Conservation (phyloP, 2,888 invertebrate species). For the Synergus itoensis region DNA sequence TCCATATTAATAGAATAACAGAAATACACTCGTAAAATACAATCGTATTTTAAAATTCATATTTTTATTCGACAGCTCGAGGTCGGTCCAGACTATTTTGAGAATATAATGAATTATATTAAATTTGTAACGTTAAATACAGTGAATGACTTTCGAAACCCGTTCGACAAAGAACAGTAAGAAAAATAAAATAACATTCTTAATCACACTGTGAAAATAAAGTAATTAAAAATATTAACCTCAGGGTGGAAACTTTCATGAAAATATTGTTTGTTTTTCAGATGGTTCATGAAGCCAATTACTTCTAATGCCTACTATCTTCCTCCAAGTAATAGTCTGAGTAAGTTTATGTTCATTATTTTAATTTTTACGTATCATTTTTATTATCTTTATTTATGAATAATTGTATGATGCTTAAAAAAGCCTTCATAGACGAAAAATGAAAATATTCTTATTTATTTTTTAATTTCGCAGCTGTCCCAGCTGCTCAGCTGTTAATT, state of each 20-base stretch:
- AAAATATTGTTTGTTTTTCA: background rate
- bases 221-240: too few relatives aligned
- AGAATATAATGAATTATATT: slow-evolving; percentile 36
- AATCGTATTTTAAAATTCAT: background rate
- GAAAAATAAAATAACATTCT: background rate
- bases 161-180: slow-evolving; percentile 40
- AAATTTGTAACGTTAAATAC: background rate
- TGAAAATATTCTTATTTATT: background rate
- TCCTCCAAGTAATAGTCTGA: background rate
- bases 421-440: background rate
- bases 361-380: background rate
- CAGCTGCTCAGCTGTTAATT: slow-evolving; percentile 26
- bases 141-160: background rate
- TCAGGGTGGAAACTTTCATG: background rate
- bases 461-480: background rate
- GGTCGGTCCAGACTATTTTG: slow-evolving; percentile 36
- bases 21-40: background rate
- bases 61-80: background rate
- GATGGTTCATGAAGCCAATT: slow-evolving; percentile 39
- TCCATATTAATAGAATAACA: background rate
- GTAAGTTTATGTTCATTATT: slow-evolving; percentile 15
- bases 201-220: too few relatives aligned
- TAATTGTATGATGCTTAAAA: background rate
- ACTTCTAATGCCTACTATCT: slow-evolving; percentile 40
- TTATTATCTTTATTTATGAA: background rate